These are phyloP conservation scores for Elaphurus davidianus DNA, from an alignment of 2,113 vertebrate genomes.

Conservation along the genomic window DNA sequence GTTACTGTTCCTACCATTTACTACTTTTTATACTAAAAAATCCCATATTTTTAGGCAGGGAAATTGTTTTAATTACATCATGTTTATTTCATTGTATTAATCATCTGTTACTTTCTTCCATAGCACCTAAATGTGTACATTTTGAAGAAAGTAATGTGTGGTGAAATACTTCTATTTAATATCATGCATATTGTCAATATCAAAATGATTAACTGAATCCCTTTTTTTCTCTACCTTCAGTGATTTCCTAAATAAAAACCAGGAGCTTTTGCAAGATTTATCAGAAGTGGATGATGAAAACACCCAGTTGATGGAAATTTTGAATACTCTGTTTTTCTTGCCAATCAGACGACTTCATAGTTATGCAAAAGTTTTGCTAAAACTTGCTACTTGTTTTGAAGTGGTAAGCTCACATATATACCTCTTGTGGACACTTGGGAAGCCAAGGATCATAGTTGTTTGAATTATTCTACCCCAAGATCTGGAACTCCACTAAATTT, in stretches of 20 bases:
- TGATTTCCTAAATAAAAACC: constrained; percentile 93
- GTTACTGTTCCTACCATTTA: neutral
- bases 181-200: neutral
- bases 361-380: constrained; percentile 92
- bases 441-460: constrained; percentile 16
- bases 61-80: constrained; percentile 6
- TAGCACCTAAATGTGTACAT: neutral
- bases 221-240: constrained; percentile 74
- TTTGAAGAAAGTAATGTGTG: neutral
- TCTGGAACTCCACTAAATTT: neutral
- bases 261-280: constrained; percentile 89
- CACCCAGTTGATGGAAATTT: constrained; percentile 84
- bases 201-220: neutral
- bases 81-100: neutral
- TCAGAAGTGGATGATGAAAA: constrained; percentile 89
- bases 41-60: neutral
- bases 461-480: neutral
- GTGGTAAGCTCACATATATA: constrained; percentile 84
- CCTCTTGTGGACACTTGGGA: neutral
- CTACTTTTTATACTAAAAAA: neutral
- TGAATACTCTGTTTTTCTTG: constrained; percentile 91
- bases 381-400: constrained; percentile 95
- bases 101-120: neutral
- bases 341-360: constrained; percentile 89
- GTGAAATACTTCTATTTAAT: neutral